Conservation (phyloP, 2,113 vertebrate genomes). For the Eira barbara region DNA sequence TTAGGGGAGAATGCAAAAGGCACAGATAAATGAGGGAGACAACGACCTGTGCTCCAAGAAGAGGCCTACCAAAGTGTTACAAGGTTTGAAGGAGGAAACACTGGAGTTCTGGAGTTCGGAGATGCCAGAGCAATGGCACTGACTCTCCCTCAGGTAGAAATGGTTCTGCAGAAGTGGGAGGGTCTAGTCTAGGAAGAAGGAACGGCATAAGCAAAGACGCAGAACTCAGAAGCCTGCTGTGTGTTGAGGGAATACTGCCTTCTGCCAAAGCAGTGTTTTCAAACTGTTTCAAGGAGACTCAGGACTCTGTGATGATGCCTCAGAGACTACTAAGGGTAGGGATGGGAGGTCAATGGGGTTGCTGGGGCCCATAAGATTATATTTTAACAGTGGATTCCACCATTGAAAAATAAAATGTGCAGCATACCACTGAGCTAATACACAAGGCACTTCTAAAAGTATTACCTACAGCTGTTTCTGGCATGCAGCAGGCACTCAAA, state of each 20-base stretch:
- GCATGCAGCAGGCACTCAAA: neutral
- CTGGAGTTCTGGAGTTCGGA: neutral
- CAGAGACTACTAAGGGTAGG: neutral
- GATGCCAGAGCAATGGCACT: neutral
- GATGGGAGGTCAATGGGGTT: neutral
- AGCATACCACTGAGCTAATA: neutral
- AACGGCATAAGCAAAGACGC: neutral
- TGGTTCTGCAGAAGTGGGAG: neutral
- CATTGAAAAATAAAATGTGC: neutral
- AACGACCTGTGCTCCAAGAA: neutral
- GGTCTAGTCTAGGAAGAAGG: neutral
- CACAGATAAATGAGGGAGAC: neutral
- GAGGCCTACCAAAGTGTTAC: neutral
- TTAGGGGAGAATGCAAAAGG: neutral
- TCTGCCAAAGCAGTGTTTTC: neutral
- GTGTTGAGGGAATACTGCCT: neutral
- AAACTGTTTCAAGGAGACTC: neutral
- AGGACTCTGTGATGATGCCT: neutral
- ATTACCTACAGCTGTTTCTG: neutral
- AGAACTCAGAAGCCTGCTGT: neutral
- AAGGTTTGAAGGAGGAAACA: neutral
- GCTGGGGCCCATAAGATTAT: neutral
- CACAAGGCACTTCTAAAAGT: neutral
- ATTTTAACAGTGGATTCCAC: neutral
- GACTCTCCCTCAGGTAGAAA: neutral